A percentile compares a stretch with the other conserved stretches of the same genome.
Evolutionary conservation across 2,797 vertebrate species (phyloP).

Genomic region (Rhinatrema bivittatum): DNA sequence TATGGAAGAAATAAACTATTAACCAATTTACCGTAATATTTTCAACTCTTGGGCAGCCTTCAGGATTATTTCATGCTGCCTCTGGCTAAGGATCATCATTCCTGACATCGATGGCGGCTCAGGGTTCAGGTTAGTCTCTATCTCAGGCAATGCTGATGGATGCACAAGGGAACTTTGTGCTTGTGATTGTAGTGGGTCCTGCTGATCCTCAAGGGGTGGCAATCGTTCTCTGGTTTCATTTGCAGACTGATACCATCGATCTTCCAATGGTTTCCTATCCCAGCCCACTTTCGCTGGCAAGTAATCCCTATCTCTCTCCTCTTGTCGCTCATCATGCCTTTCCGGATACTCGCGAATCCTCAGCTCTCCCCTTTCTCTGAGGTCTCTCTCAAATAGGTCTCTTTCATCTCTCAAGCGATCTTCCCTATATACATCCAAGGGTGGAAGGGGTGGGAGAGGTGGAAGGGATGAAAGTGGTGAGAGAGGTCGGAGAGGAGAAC

Average conservation of each 20-base stretch:
- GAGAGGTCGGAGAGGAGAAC: too few species aligned
- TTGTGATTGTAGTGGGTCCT: conserved; percentile 43
- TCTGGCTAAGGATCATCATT: conserved; percentile 91
- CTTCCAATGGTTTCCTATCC: conserved; percentile 58
- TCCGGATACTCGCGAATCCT: conserved; percentile 74
- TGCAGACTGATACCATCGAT: conserved; percentile 57
- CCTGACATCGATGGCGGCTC: conserved; percentile 58
- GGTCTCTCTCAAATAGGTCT: conserved; percentile 69
- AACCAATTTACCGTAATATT: conserved; percentile 83
- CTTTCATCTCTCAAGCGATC: conserved; percentile 75
- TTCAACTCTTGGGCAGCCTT: conserved; percentile 98
- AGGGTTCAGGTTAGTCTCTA: conserved; percentile 63
- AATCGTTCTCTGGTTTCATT: conserved; percentile 52
- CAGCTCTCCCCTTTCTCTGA: conserved; percentile 70
- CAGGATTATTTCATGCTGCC: conserved; percentile 96
- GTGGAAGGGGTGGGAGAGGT: conserved; percentile 60
- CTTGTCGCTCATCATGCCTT: conserved; percentile 66
- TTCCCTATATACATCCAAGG: conserved; percentile 73
- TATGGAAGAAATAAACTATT: too few species aligned
- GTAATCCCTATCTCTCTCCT: conserved; percentile 57
- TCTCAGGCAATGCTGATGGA: conserved; percentile 47
- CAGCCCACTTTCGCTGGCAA: conserved; percentile 59
- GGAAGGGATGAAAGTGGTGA: conserved; percentile 58
- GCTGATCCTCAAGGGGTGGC: conserved; percentile 43
- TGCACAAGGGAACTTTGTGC: too few species aligned